Evolutionary conservation across 2,113 vertebrate species (phyloP).

Genomic region (Pomatostomus ruficeps): DNA sequence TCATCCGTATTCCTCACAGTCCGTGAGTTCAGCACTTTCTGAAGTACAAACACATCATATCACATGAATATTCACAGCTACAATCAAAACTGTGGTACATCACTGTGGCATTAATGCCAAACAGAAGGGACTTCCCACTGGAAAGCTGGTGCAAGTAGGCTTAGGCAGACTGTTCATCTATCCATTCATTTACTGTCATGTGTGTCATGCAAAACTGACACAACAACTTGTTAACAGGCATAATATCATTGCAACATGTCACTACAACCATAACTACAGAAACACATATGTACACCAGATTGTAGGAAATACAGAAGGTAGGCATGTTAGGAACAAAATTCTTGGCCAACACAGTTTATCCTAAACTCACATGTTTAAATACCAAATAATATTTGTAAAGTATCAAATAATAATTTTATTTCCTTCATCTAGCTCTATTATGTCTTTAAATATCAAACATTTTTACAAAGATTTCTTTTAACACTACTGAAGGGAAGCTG

Average conservation of each 20-base stretch:
- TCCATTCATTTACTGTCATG: neutral
- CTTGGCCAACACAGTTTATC: neutral
- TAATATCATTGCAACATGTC: neutral
- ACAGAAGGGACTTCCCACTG: constrained; percentile 37
- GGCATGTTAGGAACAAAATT: neutral
- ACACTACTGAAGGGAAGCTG: neutral
- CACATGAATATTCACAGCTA: neutral
- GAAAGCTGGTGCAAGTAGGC: constrained; percentile 6
- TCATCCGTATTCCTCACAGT: neutral
- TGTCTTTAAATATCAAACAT: neutral
- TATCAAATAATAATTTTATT: neutral
- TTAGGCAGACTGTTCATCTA: neutral
- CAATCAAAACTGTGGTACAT: neutral
- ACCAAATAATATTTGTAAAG: neutral
- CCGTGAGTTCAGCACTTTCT: neutral
- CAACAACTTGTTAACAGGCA: neutral
- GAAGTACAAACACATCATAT: neutral
- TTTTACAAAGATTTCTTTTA: neutral
- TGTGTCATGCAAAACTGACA: neutral
- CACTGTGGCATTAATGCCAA: neutral
- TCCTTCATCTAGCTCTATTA: neutral
- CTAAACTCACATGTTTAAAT: neutral
- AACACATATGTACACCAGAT: neutral
- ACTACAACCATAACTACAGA: neutral
- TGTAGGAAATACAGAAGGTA: neutral